These are phyloP conservation scores for Clusia tigrina DNA, from an alignment of 2,888 invertebrate species.

Conservation along the genomic window DNA sequence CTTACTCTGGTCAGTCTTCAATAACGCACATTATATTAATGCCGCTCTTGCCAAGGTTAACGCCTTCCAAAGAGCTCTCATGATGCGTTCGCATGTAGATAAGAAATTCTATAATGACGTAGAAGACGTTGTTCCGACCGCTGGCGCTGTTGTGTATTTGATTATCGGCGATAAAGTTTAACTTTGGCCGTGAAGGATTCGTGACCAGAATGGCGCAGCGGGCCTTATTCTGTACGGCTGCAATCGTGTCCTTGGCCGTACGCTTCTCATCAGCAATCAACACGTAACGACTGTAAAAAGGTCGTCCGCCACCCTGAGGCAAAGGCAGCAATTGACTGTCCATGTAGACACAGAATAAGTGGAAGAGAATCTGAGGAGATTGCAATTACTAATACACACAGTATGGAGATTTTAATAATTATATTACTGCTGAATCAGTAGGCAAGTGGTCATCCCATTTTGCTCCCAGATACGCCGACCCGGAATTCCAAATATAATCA, in stretches of 20 bases:
- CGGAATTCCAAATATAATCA: slow-evolving; percentile 87
- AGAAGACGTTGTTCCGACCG: slow-evolving; percentile 89
- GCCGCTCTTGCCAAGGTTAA: slow-evolving; percentile 79
- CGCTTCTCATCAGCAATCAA: slow-evolving; percentile 62
- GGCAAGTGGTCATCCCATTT: slow-evolving; percentile 85
- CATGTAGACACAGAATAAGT: slow-evolving; percentile 84
- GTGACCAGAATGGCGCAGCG: slow-evolving; percentile 62
- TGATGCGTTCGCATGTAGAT: slow-evolving; percentile 77
- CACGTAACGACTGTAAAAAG: slow-evolving; percentile 68
- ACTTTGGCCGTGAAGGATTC: slow-evolving; percentile 61
- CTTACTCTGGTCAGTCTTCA: slow-evolving; percentile 66
- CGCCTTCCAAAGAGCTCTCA: slow-evolving; percentile 78
- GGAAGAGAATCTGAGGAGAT: slow-evolving; percentile 76
- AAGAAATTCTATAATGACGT: slow-evolving; percentile 83
- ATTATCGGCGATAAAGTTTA: slow-evolving; percentile 68
- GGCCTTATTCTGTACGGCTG: slow-evolving; percentile 60
- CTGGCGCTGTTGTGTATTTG: slow-evolving; percentile 74
- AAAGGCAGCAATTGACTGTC: slow-evolving; percentile 80
- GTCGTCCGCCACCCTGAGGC: slow-evolving; percentile 72
- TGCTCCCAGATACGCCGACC: slow-evolving; percentile 75
- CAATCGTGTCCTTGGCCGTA: slow-evolving; percentile 58
- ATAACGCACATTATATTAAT: slow-evolving; percentile 87
- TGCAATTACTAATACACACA: background rate
- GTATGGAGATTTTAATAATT: background rate
- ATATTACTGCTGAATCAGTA: slow-evolving; percentile 81